phyloP scores from a whole-genome alignment of 2,797 vertebrate species.

The Sebastes hubbsi region DNA sequence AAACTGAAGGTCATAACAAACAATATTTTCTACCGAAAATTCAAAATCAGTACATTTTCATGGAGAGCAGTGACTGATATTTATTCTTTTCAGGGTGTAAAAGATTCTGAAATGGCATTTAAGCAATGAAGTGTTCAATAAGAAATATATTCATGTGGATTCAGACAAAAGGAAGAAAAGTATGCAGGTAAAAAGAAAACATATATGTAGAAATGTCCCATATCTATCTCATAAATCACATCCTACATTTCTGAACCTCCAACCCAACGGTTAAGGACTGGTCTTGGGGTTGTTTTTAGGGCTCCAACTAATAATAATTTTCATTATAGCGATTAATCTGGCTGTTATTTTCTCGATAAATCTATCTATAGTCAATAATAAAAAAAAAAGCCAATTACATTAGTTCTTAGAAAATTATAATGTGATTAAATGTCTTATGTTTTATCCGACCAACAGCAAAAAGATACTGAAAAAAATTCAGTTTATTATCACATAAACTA shows the following conservation, averaged over 20 bases:
- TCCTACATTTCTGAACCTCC: no score
- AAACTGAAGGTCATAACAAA: background rate
- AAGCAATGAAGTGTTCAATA: background rate
- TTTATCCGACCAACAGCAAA: no score
- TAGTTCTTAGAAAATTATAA: no score
- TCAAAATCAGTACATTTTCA: background rate
- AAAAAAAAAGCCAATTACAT: no score
- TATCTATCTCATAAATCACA: background rate
- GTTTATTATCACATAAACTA: no score
- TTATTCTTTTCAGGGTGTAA: background rate
- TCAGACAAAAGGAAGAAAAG: background rate
- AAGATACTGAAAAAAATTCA: no score
- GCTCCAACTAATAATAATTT: no score
- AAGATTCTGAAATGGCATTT: background rate
- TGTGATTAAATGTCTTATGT: no score
- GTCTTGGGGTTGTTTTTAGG: no score
- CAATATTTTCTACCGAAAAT: background rate
- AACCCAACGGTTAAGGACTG: rapidly evolving
- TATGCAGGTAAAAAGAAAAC: background rate
- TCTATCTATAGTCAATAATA: no score
- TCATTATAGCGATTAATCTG: no score
- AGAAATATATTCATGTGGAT: background rate
- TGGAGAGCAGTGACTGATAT: rapidly evolving
- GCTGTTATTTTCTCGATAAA: no score
- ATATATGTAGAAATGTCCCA: background rate